phyloP scores from a whole-genome alignment of 2,797 vertebrate species.

The Hippocampus kuda region DNA sequence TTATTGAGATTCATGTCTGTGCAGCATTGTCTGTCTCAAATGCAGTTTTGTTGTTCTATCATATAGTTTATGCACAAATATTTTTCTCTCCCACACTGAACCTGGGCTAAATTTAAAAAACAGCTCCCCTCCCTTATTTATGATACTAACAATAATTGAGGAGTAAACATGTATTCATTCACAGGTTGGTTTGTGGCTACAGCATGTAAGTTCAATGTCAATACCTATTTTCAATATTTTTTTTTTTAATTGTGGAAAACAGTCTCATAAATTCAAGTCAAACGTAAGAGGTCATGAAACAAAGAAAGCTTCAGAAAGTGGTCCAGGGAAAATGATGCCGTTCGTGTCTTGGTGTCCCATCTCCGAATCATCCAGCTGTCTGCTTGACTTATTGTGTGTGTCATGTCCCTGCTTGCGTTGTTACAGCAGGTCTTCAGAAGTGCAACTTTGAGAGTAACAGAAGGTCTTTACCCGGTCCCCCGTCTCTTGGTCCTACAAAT shows the following conservation, averaged over 20 bases:
- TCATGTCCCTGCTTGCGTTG: slow-evolving; percentile 36
- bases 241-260: background rate
- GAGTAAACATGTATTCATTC: background rate
- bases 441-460: slow-evolving; percentile 62
- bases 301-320: background rate
- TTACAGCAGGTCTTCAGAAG: slow-evolving; percentile 56
- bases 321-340: background rate
- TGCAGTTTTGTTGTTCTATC: background rate
- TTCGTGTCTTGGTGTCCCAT: background rate
- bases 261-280: background rate
- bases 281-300: background rate
- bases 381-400: slow-evolving; percentile 8
- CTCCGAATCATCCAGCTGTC: slow-evolving; percentile 30
- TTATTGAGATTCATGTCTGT: no score
- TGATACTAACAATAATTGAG: background rate
- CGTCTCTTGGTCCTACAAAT: slow-evolving; percentile 63
- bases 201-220: background rate
- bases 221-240: background rate
- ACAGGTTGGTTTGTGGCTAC: background rate
- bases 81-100: background rate
- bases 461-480: slow-evolving; percentile 55
- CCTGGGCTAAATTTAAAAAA: background rate
- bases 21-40: background rate
- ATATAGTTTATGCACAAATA: background rate
- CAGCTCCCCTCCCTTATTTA: background rate